Conservation (phyloP, 1,140 invertebrate genomes). For the Drosophila subobscura region DNA sequence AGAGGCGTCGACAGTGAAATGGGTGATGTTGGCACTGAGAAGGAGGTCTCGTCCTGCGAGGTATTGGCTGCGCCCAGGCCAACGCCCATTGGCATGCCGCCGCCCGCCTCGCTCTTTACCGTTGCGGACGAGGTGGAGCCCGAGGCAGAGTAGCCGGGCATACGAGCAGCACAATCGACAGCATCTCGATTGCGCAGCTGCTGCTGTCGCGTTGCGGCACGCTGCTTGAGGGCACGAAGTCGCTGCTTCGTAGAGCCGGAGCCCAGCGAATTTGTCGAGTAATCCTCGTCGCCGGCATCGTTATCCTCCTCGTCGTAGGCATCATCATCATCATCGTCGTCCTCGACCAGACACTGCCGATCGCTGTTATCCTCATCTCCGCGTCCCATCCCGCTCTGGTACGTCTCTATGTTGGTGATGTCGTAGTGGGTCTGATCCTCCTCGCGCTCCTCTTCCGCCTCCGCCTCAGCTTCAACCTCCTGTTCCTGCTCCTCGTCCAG, state of each 20-base stretch:
- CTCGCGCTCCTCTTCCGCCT: slow-evolving; percentile 70
- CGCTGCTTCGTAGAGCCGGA: slow-evolving; percentile 74
- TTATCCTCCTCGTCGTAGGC: slow-evolving; percentile 75
- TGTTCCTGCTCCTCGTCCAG: slow-evolving; percentile 48
- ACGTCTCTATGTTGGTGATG: slow-evolving; percentile 82
- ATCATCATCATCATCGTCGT: slow-evolving; percentile 64
- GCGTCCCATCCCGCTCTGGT: slow-evolving; percentile 68
- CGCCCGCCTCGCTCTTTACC: slow-evolving; percentile 68
- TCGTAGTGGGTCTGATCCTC: slow-evolving; percentile 82
- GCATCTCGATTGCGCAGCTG: slow-evolving; percentile 64
- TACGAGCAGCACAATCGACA: slow-evolving; percentile 58
- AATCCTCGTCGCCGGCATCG: slow-evolving; percentile 78
- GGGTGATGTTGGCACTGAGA: slow-evolving; percentile 82
- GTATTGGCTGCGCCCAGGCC: slow-evolving; percentile 48
- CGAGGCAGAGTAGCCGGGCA: slow-evolving; percentile 48
- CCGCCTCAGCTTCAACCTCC: slow-evolving; percentile 34
- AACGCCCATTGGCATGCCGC: slow-evolving; percentile 14
- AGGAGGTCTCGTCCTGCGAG: slow-evolving; percentile 79
- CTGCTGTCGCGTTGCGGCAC: slow-evolving; percentile 55
- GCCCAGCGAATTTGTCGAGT: slow-evolving; percentile 73
- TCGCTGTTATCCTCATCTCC: slow-evolving; percentile 78
- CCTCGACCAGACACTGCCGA: slow-evolving; percentile 72
- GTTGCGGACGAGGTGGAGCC: slow-evolving; percentile 75
- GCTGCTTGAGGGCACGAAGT: slow-evolving; percentile 72
- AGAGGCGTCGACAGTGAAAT: slow-evolving; percentile 79